Conservation (phyloP, 1,140 invertebrate genomes). For the Camponotus vicinus region DNA sequence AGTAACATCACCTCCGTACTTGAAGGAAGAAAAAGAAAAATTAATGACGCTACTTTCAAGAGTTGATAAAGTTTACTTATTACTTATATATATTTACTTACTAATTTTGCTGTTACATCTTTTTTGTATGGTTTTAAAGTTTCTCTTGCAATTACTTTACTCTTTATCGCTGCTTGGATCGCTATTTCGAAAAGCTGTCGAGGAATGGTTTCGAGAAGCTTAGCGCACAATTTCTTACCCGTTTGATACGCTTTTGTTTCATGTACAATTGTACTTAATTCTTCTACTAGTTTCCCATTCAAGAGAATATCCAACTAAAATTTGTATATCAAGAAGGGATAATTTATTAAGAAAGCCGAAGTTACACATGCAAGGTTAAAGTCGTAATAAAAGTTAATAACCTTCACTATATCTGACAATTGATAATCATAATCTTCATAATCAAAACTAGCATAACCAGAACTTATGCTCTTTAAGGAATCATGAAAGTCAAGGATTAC, state of each 20-base stretch:
- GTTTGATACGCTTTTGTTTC: conserved; percentile 88
- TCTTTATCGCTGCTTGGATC: conserved; percentile 95
- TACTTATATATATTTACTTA: conserved; percentile 86
- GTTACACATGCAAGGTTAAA: background rate
- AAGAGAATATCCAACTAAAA: conserved; percentile 92
- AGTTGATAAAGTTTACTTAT: conserved; percentile 49
- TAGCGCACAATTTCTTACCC: conserved; percentile 91
- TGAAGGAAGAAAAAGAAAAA: conserved; percentile 80
- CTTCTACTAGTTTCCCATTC: conserved; percentile 94
- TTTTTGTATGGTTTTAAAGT: conserved; percentile 95
- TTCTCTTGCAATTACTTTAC: conserved; percentile 94
- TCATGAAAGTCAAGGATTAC: conserved; percentile 98
- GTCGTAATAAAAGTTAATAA: conserved; percentile 55
- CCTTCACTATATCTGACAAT: conserved; percentile 90
- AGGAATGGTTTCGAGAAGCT: conserved; percentile 96
- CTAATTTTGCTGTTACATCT: conserved; percentile 97
- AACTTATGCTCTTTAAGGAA: conserved; percentile 94
- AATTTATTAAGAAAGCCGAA: conserved; percentile 23
- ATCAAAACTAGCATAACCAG: conserved; percentile 99
- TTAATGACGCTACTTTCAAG: conserved; percentile 53
- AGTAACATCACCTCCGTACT: conserved; percentile 97
- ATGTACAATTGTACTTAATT: conserved; percentile 95
- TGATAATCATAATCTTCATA: conserved; percentile 97
- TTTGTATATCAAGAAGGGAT: conserved; percentile 9
- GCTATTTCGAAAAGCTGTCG: conserved; percentile 94